Evolutionary conservation across 2,113 vertebrate species (phyloP).

Genomic region (Tonatia bakeri): DNA sequence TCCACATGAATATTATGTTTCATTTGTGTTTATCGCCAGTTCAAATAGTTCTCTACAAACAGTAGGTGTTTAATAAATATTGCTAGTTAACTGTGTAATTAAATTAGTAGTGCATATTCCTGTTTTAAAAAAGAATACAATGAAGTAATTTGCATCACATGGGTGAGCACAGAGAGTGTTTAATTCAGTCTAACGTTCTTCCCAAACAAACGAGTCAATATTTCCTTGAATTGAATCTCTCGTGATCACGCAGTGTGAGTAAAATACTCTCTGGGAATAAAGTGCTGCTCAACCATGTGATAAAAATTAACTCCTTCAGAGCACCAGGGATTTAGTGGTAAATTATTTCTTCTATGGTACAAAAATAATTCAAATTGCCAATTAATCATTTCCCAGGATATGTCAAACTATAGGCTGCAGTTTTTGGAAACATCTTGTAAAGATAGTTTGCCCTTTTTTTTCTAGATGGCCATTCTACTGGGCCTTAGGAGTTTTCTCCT

Average conservation of each 20-base stretch:
- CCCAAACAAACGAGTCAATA: slow-evolving; percentile 65
- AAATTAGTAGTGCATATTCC: slow-evolving; percentile 1
- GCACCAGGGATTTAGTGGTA: slow-evolving; percentile 52
- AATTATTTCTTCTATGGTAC: slow-evolving; percentile 62
- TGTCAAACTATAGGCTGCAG: background rate
- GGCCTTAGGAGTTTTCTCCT: fast-evolving
- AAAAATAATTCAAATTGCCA: slow-evolving; percentile 61
- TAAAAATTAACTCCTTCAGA: slow-evolving; percentile 71
- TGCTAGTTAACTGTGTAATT: slow-evolving; percentile 24
- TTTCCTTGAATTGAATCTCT: slow-evolving; percentile 62
- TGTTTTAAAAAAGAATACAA: slow-evolving; percentile 28
- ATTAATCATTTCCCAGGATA: slow-evolving; percentile 55
- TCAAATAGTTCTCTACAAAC: slow-evolving; percentile 28
- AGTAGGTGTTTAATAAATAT: slow-evolving; percentile 56
- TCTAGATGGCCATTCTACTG: background rate
- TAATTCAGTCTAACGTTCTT: slow-evolving; percentile 66
- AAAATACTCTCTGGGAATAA: slow-evolving; percentile 57
- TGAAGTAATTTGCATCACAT: slow-evolving; percentile 64
- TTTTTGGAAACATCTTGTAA: background rate
- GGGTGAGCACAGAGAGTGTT: slow-evolving; percentile 58
- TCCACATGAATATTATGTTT: background rate
- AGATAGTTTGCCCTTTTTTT: background rate
- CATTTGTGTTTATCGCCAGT: background rate
- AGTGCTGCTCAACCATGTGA: slow-evolving; percentile 60
- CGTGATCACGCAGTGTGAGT: slow-evolving; percentile 47